Base-by-base conservation (phyloP, 2,113 vertebrate species). In the Perccottus glenii region DNA sequence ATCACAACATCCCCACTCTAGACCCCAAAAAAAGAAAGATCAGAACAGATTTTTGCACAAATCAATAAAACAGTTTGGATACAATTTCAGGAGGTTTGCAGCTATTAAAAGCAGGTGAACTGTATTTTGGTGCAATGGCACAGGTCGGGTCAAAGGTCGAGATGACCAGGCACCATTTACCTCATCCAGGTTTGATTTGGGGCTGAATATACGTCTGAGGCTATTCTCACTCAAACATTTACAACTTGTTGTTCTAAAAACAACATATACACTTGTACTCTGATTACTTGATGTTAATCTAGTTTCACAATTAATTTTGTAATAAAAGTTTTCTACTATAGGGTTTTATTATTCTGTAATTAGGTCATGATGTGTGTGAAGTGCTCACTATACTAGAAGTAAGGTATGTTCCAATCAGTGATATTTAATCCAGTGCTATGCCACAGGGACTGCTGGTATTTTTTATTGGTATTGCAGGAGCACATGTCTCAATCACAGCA, bases 381-480 rank as follows among this genome's bases (percentile, higher is more conserved):
- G 52, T 68, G 55, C 48, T 61, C 64, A 81, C 75, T 80, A 82
- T 87, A 66, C 76, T 77, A 15, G 16, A 73, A 82, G 56, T 42
- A 51, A 85, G 63, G 73, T 86, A 81, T 83, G 81, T 75, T 67
- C 73, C 59, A 62, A 66, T 85, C 67, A 32, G 82, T 88, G 91
- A 91, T 85, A 90, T 90, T 86, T 71, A 86, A 89, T 78, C 75
- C 15, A 46, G 45, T 3, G 15, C 51, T 76, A 80, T 67, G 44
- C 75, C 84, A 71, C 47, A 48, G 44, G 61, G 73, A 85, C 62
- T 35, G 11, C 66, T 81, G 84, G 53, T 66, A 80, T 86, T 83
- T 83, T 27, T 75, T 81, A 79, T 81, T 68, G 79, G 72, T 77
- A 75, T 74, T 51, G 74, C 9, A 27, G 67, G 56, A 50, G 36